A percentile compares a stretch with the other conserved stretches of the same genome.
phyloP scores from a whole-genome alignment of 2,113 vertebrate species.

The Collichthys lucidus region DNA sequence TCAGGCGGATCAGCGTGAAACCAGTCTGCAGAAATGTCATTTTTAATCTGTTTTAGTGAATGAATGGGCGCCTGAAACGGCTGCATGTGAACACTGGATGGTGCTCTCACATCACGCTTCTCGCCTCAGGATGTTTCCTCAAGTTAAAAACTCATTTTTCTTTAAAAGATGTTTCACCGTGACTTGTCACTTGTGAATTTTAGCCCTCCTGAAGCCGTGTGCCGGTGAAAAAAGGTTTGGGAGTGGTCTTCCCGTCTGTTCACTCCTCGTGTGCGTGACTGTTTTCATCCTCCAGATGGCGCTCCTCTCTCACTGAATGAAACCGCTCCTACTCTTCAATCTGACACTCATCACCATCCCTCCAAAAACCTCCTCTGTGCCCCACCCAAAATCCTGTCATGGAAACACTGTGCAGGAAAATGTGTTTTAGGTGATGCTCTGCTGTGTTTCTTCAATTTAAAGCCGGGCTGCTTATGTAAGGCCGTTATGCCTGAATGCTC shows the following conservation, averaged over 20 bases:
- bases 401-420: conserved; percentile 10
- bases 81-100: conserved; percentile 52
- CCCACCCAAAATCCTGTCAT: conserved; percentile 80
- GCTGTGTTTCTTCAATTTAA: not conserved
- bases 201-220: not conserved
- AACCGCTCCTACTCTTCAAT: conserved; percentile 24
- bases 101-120: conserved; percentile 36
- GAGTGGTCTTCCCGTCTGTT: conserved; percentile 59
- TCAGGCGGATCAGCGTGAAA: conserved; percentile 12
- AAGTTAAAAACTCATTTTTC: not conserved
- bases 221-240: conserved; percentile 24
- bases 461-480: not conserved
- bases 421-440: not conserved
- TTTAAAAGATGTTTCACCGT: not conserved
- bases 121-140: no score
- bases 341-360: conserved; percentile 62
- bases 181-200: conserved; percentile 1
- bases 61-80: not conserved
- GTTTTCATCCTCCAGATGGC: conserved; percentile 75
- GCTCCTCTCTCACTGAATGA: conserved; percentile 55
- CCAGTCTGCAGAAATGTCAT: conserved; percentile 11
- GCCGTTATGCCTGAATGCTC: not conserved
- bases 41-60: not conserved
- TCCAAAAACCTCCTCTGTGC: conserved; percentile 70
- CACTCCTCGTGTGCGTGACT: not conserved